Conservation (phyloP, 2,888 invertebrate genomes). For the Litoditis marina region DNA sequence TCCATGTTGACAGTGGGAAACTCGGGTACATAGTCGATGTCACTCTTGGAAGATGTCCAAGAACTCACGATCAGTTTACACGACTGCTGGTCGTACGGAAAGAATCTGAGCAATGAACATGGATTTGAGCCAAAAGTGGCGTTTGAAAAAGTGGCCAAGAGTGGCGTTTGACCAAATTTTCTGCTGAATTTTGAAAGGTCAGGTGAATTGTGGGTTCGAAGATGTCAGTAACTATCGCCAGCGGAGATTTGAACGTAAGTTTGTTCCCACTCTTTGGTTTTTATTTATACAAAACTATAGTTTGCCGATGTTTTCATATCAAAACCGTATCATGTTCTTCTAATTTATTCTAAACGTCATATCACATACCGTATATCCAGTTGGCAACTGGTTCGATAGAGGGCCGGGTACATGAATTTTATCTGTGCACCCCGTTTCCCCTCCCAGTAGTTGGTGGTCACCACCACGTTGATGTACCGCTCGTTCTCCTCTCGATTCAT, state of each 20-base stretch:
- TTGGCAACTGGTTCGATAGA: conserved; percentile 58
- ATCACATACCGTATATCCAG: conserved; percentile 52
- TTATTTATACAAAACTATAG: no score
- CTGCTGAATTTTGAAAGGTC: neutral
- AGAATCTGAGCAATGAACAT: conserved; percentile 48
- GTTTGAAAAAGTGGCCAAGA: neutral
- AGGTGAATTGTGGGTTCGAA: no score
- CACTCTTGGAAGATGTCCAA: conserved; percentile 58
- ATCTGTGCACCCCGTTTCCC: conserved; percentile 52
- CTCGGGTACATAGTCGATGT: conserved; percentile 56
- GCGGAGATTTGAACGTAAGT: no score
- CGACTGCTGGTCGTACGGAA: conserved; percentile 59
- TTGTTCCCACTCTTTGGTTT: no score
- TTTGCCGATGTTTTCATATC: no score
- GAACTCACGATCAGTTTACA: conserved; percentile 58
- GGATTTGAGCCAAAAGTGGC: neutral
- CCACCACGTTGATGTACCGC: conserved; percentile 58
- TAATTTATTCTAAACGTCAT: no score
- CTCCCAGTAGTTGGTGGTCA: conserved; percentile 58
- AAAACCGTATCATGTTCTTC: no score
- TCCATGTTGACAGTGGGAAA: conserved; percentile 53
- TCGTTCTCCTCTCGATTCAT: conserved; percentile 61
- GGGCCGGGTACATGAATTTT: conserved; percentile 60
- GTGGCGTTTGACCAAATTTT: neutral
- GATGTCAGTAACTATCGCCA: no score